Base-by-base conservation (phyloP, 2,888 invertebrate species). In the Dione juno region DNA sequence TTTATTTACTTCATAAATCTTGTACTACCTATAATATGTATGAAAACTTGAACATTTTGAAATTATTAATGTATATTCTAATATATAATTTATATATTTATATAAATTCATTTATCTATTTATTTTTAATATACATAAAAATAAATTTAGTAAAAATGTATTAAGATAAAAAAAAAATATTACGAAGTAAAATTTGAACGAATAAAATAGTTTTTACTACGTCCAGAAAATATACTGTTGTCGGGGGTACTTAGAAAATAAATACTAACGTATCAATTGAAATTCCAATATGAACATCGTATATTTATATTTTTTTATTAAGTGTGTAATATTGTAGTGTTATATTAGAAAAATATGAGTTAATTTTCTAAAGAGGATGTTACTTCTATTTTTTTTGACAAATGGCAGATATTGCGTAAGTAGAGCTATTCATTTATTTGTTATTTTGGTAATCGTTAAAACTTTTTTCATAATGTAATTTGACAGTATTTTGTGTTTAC, bases 371-470 rank as follows among this genome's bases (percentile, higher is more conserved):
- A 61, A 21, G 43, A 61, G 3, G n/a, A 61, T 61, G 61, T 28
- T n/a, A 28, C 9, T 45, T n/a, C 5, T 7, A 16, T 45, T 43
- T 45, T 45, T 16, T 13, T n/a, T 35, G n/a, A 61, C 11, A 61
- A 45, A 61, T 61, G 61, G 11, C n/a, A 35, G 14, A 45, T 35
- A 61, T 11, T 35, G 45, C 28, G 61, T 61, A 35, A 45, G 45
- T 61, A 59, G 9, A 53, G 21, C 43, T 14, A 14, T 59, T 59
- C 13, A 13, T 21, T 16, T 58, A 40, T 35, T 43, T 43, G 21
- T n/a, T 3, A 43, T 59, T 21, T 41, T 10, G 9, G 21, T 21
- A 43, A 3, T n/a, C 45, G 45, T 45, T 45, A 45, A 3, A 43
- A 13, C 3, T 13, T 13, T 43, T 13, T 3, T 10, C 13, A 3